phyloP scores from a whole-genome alignment of 2,113 vertebrate species.

The Elaphurus davidianus region DNA sequence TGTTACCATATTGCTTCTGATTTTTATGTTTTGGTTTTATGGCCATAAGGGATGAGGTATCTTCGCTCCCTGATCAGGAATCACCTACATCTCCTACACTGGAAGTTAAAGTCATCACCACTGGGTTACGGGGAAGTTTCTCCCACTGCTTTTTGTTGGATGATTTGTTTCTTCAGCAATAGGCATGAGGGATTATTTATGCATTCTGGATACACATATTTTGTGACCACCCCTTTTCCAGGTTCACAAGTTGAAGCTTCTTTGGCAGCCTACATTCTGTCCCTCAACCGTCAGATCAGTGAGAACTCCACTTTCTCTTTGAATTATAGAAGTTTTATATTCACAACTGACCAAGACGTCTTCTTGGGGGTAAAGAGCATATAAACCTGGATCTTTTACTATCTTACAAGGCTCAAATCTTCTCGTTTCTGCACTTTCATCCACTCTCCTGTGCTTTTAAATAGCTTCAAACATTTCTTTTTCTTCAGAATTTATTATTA shows the following conservation, averaged over 20 bases:
- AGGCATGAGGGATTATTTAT: neutral
- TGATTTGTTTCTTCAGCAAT: neutral
- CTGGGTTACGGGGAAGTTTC: neutral
- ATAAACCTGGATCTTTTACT: neutral
- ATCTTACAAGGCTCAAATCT: neutral
- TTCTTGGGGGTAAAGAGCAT: neutral
- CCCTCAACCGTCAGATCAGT: neutral
- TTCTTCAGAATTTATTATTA: neutral
- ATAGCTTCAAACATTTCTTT: neutral
- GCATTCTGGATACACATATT: neutral
- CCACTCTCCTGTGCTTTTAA: neutral
- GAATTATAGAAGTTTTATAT: neutral
- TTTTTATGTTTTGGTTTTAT: neutral
- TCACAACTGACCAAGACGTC: neutral
- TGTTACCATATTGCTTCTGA: neutral
- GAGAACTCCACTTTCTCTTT: neutral
- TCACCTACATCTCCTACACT: neutral
- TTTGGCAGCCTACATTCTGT: neutral
- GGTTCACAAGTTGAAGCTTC: neutral
- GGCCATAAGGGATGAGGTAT: neutral
- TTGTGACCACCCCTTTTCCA: neutral
- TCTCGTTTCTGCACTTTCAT: neutral
- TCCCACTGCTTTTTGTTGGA: neutral
- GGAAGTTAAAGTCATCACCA: neutral
- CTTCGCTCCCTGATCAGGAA: neutral